Base-by-base conservation (phyloP, 2,888 invertebrate genomes). In the Eupithecia tripunctaria region DNA sequence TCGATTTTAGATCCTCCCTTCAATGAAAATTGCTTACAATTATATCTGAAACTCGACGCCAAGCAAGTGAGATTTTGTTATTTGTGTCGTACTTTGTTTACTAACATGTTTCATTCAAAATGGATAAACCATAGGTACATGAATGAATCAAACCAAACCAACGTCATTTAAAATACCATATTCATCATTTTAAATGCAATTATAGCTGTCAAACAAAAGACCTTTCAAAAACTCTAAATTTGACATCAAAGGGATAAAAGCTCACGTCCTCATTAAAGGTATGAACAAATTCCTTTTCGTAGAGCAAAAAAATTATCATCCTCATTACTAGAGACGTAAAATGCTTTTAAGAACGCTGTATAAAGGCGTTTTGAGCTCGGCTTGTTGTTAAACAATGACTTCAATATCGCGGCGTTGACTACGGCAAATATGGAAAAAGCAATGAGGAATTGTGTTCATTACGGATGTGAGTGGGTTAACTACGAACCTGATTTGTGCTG, bases 251-350 rank as follows among this genome's bases (percentile, higher is more conserved):
- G 65, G 74, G 27, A 70, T 64, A 68, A 73, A 70, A 41, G 72
- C 72, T 72, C 71, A 72, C 73, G 72, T 36, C 47, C 77, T 79
- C 79, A 79, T 79, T 79, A 76, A n/a, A 62, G 25, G 70, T 72
- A 65, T 47, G 74, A 77, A 78, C 75, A 78, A 77, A 73, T 60
- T 73, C 68, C 67, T 72, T 51, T n/a, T 15, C 59, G 64, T n/a
- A 60, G 67, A 68, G 70, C 15, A 21, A 25, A 25, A 62, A 70
- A 38, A 56, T 67, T 38, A 41, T 67, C 38, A 38, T 41, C 15
- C 25, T 41, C 15, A 27, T 38, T 38, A 25, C 38, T 68, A 68
- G 68, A 68, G 59, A 27, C 27, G 68, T 32, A 36, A 63, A 63
- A 21, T 63, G 32, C 29, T 18, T 29, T 27, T 15, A 2, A 29